A percentile compares a stretch with the other conserved stretches of the same genome.
Conservation (phyloP, 2,113 vertebrate genomes). For the Garra rufa region DNA sequence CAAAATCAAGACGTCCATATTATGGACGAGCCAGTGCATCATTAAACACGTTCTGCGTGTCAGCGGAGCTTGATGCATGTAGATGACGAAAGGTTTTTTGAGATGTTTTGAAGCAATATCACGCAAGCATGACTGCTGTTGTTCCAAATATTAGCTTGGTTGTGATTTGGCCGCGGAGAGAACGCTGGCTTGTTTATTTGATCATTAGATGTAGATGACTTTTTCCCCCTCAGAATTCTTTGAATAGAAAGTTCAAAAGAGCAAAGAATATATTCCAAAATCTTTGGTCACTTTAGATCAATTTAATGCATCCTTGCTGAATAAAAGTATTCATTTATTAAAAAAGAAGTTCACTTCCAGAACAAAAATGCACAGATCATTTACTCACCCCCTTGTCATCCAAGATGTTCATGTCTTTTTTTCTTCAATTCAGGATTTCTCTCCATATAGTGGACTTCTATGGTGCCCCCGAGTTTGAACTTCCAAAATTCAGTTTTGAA, state of each 20-base stretch:
- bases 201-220: neutral
- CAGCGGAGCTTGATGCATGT: neutral
- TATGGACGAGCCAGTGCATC: neutral
- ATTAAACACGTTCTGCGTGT: neutral
- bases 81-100: neutral
- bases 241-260: neutral
- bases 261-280: neutral
- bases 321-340: too few species aligned
- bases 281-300: neutral
- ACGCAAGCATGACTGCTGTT: neutral
- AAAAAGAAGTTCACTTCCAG: too few species aligned
- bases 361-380: too few species aligned
- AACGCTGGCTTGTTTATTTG: neutral
- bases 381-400: too few species aligned
- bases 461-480: too few species aligned
- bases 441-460: too few species aligned
- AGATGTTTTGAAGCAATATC: neutral
- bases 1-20: slow-evolving; percentile 16
- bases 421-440: too few species aligned
- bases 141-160: neutral
- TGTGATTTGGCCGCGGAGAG: neutral
- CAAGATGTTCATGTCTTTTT: too few species aligned
- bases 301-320: too few species aligned
- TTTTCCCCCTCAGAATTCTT: neutral
- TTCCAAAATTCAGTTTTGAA: too few species aligned